A percentile compares a stretch with the other conserved stretches of the same genome.
These are phyloP conservation scores for Natator depressus DNA, from an alignment of 2,113 vertebrate genomes.

Conservation along the genomic window DNA sequence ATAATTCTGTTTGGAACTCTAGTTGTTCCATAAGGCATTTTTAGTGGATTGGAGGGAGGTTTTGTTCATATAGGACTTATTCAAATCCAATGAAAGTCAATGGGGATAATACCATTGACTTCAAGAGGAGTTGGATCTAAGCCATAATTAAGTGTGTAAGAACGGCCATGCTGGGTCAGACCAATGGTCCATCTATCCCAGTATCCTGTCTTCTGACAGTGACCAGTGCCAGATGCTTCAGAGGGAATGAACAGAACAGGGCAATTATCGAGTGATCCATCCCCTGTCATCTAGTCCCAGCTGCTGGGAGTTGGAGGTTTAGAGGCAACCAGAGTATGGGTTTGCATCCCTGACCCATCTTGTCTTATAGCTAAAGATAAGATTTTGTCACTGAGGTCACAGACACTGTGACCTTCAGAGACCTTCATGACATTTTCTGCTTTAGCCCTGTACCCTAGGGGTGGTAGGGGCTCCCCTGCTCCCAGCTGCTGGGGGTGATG, in stretches of 20 bases:
- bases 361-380: background rate
- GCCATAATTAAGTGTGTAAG: constrained; percentile 41
- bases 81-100: constrained; percentile 20
- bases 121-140: constrained; percentile 27
- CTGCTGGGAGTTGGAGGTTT: background rate
- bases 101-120: constrained; percentile 44
- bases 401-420: too few species aligned
- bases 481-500: too few species aligned
- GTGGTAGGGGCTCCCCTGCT: too few species aligned
- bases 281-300: background rate
- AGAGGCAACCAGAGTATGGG: background rate
- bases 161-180: background rate
- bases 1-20: background rate
- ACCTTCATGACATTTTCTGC: too few species aligned
- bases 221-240: background rate
- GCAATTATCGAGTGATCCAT: background rate
- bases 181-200: background rate
- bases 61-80: background rate
- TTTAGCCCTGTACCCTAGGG: too few species aligned
- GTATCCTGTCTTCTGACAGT: background rate
- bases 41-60: background rate
- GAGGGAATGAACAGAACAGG: background rate
- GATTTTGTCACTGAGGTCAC: too few species aligned
- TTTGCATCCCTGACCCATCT: background rate
- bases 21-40: background rate